A percentile compares a stretch with the other conserved stretches of the same genome.
These are phyloP conservation scores for Neoascia interrupta DNA, from an alignment of 2,888 invertebrate species.

Conservation along the genomic window DNA sequence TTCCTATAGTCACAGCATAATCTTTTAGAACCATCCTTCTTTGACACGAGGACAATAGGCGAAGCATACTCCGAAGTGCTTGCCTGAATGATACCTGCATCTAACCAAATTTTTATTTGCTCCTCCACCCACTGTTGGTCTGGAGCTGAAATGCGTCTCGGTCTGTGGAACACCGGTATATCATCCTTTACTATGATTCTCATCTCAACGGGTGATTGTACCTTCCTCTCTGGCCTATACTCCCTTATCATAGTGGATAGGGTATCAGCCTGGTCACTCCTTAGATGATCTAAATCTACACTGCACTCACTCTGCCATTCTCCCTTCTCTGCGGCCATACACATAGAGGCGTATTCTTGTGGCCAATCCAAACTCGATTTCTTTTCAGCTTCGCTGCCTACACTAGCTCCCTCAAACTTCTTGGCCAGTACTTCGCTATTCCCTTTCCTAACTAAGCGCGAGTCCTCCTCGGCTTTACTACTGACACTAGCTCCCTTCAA, in stretches of 20 bases:
- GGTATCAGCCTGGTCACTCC: too few relatives aligned
- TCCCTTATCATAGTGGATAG: background rate
- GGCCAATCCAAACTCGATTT: too few relatives aligned
- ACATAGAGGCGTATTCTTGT: too few relatives aligned
- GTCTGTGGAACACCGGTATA: slow-evolving; percentile 13
- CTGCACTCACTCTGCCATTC: too few relatives aligned
- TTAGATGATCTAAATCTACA: too few relatives aligned
- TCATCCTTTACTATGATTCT: slow-evolving; percentile 12
- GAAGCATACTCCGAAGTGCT: background rate
- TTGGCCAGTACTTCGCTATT: too few relatives aligned
- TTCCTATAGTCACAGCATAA: background rate
- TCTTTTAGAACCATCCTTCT: slow-evolving; percentile 12
- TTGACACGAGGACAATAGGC: slow-evolving; percentile 10
- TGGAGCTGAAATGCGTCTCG: background rate
- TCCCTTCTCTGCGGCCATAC: too few relatives aligned
- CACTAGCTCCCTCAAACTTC: too few relatives aligned
- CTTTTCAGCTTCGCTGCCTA: too few relatives aligned
- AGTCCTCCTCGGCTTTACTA: too few relatives aligned
- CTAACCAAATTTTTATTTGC: background rate
- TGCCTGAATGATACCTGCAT: background rate
- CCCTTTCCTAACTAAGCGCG: too few relatives aligned
- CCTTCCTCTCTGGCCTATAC: background rate
- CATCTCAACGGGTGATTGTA: slow-evolving; percentile 19
- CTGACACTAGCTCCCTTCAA: too few relatives aligned
- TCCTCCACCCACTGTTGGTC: background rate